Base-by-base conservation (phyloP, 2,797 vertebrate species). In the Cichlasoma orientale region DNA sequence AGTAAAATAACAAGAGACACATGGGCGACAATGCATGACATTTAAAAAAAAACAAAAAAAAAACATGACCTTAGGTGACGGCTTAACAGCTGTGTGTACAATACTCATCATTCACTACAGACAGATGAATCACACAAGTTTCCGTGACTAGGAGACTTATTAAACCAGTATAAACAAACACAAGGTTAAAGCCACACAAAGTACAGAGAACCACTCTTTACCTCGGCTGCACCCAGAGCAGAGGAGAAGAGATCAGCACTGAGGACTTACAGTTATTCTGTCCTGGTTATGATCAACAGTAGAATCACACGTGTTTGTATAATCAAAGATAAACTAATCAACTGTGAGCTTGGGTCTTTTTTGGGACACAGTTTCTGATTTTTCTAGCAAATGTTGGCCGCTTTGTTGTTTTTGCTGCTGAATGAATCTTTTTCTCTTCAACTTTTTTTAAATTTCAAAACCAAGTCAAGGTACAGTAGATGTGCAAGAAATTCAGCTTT, bases 141-240 rank as follows among this genome's bases (percentile, higher is more conserved):
- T 84, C 82, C 1, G 4, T 82, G 70, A 90, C 75, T 84, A 69
- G 75, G 87, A 86, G 79, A 91, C 83, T 90, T 73, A 92, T 91
- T 93, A 87, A 88, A 80, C 80, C 73, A 81, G 56, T 36, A 78
- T 79, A 79, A 88, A 90, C 79, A 92, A 75, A 77, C 25, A 8
- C 29, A 82, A 78, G 77, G 83, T 74, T 80, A 69, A 44, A 82
- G 50, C 9, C 23, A 52, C 56, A 66, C 33, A 69, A 63, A 69
- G 14, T 54, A 82, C 56, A 69, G 44, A 74, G 50, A 78, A 56
- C 25, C 36, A 38, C 53, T 74, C 53, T 59, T 69, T 47, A 68
- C 53, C 5, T 36, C 29, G 50, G 77, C 78, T 52, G 66, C 25
- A 75, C 59, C 56, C 25, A 53, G 33, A 36, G 50, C n/a, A 70